These are phyloP conservation scores for Larimichthys polyactis DNA, from an alignment of 2,113 vertebrate species.

Conservation along the genomic window DNA sequence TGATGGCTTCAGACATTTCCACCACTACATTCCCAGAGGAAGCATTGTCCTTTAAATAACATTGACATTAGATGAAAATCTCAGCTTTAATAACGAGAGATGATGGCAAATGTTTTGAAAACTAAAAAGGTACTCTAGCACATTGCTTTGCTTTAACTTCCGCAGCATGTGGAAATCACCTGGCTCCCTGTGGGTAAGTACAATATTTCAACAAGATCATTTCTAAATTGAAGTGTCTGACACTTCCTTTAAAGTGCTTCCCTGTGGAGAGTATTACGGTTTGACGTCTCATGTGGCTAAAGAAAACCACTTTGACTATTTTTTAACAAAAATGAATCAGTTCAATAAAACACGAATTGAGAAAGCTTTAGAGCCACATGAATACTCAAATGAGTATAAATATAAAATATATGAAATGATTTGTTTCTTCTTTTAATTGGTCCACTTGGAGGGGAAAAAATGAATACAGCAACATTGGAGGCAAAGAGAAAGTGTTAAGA, in stretches of 20 bases:
- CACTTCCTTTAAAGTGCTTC: not conserved
- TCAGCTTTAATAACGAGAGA: too few species aligned
- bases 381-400: constrained; percentile 4
- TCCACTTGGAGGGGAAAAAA: constrained; percentile 5
- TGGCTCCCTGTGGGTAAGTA: constrained; percentile 2
- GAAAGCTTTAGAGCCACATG: not conserved
- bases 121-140: not conserved
- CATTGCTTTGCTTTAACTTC: not conserved
- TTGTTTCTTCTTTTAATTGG: not conserved
- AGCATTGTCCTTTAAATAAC: not conserved
- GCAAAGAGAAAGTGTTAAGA: constrained; percentile 17
- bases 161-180: constrained; percentile 14
- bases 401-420: not conserved
- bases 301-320: not conserved
- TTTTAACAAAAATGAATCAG: constrained; percentile 18
- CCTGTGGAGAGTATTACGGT: not conserved
- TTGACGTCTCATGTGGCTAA: constrained; percentile 7
- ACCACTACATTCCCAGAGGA: not conserved
- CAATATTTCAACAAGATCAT: constrained; percentile 10
- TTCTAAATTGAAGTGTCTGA: not conserved
- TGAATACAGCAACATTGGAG: constrained; percentile 9
- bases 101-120: not conserved
- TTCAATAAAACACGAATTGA: not conserved
- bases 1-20: not conserved
- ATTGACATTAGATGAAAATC: not conserved